Evolutionary conservation across 2,888 invertebrate genomes (phyloP).

Genomic region (Heteropelma amictum): DNA sequence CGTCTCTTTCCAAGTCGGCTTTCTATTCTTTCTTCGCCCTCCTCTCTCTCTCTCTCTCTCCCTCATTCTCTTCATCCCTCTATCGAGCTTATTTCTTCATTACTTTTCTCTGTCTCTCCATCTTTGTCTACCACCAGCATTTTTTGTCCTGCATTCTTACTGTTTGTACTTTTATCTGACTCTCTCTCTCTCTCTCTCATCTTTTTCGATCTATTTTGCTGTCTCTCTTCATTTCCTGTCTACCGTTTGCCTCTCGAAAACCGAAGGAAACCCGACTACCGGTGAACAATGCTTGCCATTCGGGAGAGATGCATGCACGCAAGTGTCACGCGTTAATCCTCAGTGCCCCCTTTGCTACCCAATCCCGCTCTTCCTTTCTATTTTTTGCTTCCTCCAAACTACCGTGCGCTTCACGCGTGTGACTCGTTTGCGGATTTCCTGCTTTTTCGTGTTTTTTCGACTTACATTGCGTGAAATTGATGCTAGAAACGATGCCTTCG

Average conservation of each 20-base stretch:
- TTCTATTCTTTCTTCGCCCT: slow-evolving; percentile 15
- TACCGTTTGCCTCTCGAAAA: slow-evolving; percentile 40
- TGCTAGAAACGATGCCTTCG: background rate
- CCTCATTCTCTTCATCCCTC: background rate
- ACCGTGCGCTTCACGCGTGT: background rate
- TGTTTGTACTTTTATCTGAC: background rate
- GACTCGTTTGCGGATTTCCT: background rate
- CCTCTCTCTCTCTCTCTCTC: slow-evolving; percentile 18
- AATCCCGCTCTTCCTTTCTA: background rate
- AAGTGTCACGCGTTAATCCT: slow-evolving; percentile 39
- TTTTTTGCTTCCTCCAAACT: background rate
- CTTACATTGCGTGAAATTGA: too few relatives aligned
- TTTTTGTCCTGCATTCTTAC: background rate
- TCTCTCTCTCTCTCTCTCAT: slow-evolving; percentile 21
- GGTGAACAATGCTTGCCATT: slow-evolving; percentile 41
- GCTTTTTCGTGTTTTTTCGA: background rate
- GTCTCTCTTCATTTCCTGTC: slow-evolving; percentile 16
- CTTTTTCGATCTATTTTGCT: slow-evolving; percentile 1
- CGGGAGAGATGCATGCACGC: slow-evolving; percentile 29
- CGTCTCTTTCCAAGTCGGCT: slow-evolving; percentile 40
- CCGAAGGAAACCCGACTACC: slow-evolving; percentile 27
- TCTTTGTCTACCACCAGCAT: background rate
- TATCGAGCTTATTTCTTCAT: slow-evolving; percentile 6
- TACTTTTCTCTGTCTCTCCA: background rate
- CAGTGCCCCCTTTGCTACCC: background rate